Base-by-base conservation (phyloP, 2,113 vertebrate genomes). In the Gnathonemus longibarbis region DNA sequence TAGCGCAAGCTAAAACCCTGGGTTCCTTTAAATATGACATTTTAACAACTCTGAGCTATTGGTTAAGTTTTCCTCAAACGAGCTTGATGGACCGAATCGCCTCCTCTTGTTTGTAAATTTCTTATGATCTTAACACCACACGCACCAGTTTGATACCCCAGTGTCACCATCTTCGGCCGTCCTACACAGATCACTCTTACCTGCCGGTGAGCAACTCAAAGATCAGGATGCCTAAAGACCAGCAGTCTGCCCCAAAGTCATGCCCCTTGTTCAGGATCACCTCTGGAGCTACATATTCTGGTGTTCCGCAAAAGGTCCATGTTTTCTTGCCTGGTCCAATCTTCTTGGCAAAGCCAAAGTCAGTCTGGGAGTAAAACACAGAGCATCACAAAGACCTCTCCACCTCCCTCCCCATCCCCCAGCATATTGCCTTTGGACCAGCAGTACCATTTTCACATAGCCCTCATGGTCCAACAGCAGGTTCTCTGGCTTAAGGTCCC, bases 271-370 rank as follows among this genome's bases (percentile, higher is more conserved):
- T 96, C 94, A 96, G 92, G 70, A 96, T 95, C 84, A 96, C 94
- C 91, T 96, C 96, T 27, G 96, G 96, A 74, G 96, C 95, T 90
- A 96, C 95, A 15, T 96, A 96, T 91, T 96, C 96, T 1, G 96
- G 96, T 5, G 96, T 96, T 8, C 96, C 96, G 90, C 96, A 96
- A 92, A 96, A 96, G 0, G 96, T 96, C 96, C 96, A 96, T 0
- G 95, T 96, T 92, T 96, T 96, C 91, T 95, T 96, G 24, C 96
- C 96, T 21, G 93, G 90, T 6, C 95, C 96, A 5, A 96, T 95
- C 88, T 92, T 94, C 91, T 96, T 96, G 10, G 96, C 96, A 91
- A 96, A 96, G 31, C 96, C 96, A 93, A 96, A 96, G 91, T 96
- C 96, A 88, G 94, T 93, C 96, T 96, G 84, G 53, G 35, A 89